A percentile compares a stretch with the other conserved stretches of the same genome.
Conservation (phyloP, 2,888 invertebrate species). For the Hermaeophaga mercurialis region DNA sequence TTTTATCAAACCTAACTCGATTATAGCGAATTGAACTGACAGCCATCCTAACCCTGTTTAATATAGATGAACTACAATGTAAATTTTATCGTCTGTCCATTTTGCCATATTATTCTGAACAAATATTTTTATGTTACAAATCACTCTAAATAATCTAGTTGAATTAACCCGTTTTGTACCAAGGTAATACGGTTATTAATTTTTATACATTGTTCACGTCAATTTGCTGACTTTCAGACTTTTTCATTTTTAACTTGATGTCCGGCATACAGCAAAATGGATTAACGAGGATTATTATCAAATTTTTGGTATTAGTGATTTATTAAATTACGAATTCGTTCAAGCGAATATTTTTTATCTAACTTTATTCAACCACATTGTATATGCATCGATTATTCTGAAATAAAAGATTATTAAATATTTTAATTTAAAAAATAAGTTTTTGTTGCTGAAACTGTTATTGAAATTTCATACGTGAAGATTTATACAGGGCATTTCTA, state of each 20-base stretch:
- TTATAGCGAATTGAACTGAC: conserved; percentile 38
- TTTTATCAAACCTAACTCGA: conserved; percentile 45
- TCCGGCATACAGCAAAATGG: neutral
- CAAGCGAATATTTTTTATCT: too few species aligned
- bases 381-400: too few species aligned
- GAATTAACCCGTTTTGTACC: conserved; percentile 25
- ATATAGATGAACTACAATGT: conserved; percentile 44
- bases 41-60: conserved; percentile 43
- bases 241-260: conserved; percentile 2
- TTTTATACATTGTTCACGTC: conserved; percentile 28
- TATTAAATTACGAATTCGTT: too few species aligned
- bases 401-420: too few species aligned
- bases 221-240: conserved; percentile 19
- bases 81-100: conserved; percentile 41
- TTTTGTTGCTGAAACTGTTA: too few species aligned
- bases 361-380: too few species aligned
- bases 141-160: conserved; percentile 34
- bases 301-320: too few species aligned
- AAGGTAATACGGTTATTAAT: conserved; percentile 29
- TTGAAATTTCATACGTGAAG: too few species aligned
- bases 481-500: too few species aligned
- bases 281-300: neutral
- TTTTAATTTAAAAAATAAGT: too few species aligned
- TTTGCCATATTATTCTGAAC: conserved; percentile 30
- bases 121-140: conserved; percentile 41